Base-by-base conservation (phyloP, 2,113 vertebrate species). In the Pycnonotus jocosus region DNA sequence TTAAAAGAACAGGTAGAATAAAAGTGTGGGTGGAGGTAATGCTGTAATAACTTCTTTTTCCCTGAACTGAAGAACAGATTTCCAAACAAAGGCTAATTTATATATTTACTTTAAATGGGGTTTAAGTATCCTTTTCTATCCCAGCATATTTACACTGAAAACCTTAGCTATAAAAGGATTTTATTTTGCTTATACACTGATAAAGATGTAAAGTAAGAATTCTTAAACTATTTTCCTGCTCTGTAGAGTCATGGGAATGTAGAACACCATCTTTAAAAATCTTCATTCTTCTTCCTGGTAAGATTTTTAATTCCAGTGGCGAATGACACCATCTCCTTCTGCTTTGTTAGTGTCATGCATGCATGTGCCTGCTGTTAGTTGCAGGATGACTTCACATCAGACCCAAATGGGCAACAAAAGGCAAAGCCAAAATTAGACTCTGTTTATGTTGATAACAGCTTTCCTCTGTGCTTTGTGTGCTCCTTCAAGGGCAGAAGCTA, bases 311-410 rank as follows among this genome's bases (percentile, higher is more conserved):
- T 92, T 92, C 73, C 93, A 92, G 20, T 89, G 77, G 58, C 84
- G 65, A 86, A 53, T 87, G 93, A 91, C 91, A 94, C 42, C 69
- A 72, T 93, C 89, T 84, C 48, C 77, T 88, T 70, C 76, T 95
- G 57, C 91, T 95, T 89, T 91, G 83, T 74, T 93, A 76, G 47
- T 91, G 60, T 60, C 70, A 72, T 79, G 77, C 48, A 51, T 62
- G 56, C 53, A 33, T 65, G 37, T 3, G 53, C 73, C 89, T 87
- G 70, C 81, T 79, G 37, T 69, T 88, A 68, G 65, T 78, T 85
- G 70, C 86, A 91, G 64, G 84, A 91, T 24, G 14, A 65, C 66
- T 95, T 95, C 83, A 79, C 89, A 91, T 28, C n/a, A 86, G 65
- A 76, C 70, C 68, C 44, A 93, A 88, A 81, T 31, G 37, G 31